Evolutionary conservation across 2,888 invertebrate genomes (phyloP).

Genomic region (Chrysolina haemoptera): DNA sequence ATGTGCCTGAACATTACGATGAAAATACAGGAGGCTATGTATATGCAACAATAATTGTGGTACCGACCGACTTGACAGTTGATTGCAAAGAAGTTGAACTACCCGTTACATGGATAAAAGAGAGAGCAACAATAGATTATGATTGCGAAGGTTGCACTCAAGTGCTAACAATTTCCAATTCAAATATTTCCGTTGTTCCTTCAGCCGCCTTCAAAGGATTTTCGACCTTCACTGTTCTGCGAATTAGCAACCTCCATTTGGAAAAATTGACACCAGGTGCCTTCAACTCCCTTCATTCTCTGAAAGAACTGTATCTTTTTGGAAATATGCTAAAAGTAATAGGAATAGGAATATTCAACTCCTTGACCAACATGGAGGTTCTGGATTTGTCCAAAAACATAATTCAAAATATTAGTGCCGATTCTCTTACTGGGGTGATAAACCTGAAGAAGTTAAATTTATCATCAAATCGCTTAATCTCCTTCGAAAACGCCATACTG

Average conservation of each 20-base stretch:
- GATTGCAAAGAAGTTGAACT: neutral
- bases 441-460: neutral
- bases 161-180: neutral
- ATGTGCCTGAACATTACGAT: neutral
- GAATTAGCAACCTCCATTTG: neutral
- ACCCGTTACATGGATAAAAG: neutral
- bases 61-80: neutral
- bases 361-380: constrained; percentile 9
- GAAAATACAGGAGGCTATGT: neutral
- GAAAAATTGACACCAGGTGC: constrained; percentile 6
- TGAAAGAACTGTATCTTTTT: constrained; percentile 5
- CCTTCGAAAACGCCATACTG: neutral
- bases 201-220: constrained; percentile 7
- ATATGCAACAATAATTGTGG: neutral
- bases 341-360: constrained; percentile 10
- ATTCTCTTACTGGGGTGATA: neutral
- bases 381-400: constrained; percentile 13
- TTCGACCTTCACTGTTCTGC: neutral
- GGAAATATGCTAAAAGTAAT: constrained; percentile 6
- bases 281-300: constrained; percentile 12
- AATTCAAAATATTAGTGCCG: neutral
- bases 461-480: neutral
- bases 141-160: neutral
- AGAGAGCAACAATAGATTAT: neutral
- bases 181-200: neutral